A percentile compares a stretch with the other conserved stretches of the same genome.
phyloP scores from a whole-genome alignment of 2,888 invertebrate species.

The Nipponacmea schrenckii region DNA sequence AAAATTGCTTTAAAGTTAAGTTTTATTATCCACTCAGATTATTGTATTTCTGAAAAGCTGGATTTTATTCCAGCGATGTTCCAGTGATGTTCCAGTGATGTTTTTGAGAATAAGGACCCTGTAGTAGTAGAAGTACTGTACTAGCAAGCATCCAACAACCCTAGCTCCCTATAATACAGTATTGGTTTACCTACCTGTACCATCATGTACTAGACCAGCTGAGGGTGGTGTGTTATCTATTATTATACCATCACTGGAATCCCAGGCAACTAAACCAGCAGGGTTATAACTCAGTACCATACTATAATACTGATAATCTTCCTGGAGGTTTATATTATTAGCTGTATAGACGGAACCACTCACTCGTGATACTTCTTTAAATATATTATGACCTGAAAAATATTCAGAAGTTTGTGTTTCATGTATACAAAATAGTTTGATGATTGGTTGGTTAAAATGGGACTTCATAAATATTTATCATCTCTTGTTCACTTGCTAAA shows the following conservation, averaged over 20 bases:
- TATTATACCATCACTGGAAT: conserved; percentile 21
- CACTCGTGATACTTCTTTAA: background rate
- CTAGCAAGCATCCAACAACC: too few species aligned
- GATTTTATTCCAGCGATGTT: too few species aligned
- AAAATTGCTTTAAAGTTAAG: too few species aligned
- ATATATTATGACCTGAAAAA: too few species aligned
- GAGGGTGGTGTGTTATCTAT: conserved; percentile 16
- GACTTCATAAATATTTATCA: too few species aligned
- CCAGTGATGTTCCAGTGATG: too few species aligned
- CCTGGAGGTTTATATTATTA: background rate
- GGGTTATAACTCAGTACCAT: conserved; percentile 13
- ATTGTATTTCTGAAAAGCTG: too few species aligned
- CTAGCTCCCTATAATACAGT: background rate
- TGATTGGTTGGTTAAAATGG: too few species aligned
- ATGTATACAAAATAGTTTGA: background rate
- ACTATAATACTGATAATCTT: conserved; percentile 14
- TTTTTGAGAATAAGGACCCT: too few species aligned
- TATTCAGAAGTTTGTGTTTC: background rate
- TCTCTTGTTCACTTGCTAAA: background rate
- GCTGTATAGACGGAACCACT: background rate
- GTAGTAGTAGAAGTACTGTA: too few species aligned
- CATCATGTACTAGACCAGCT: conserved; percentile 21
- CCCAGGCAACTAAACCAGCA: conserved; percentile 18
- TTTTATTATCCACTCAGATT: too few species aligned
- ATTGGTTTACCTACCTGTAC: conserved; percentile 15